Evolutionary conservation across 2,888 invertebrate genomes (phyloP).

Genomic region (Netelia melanura): DNA sequence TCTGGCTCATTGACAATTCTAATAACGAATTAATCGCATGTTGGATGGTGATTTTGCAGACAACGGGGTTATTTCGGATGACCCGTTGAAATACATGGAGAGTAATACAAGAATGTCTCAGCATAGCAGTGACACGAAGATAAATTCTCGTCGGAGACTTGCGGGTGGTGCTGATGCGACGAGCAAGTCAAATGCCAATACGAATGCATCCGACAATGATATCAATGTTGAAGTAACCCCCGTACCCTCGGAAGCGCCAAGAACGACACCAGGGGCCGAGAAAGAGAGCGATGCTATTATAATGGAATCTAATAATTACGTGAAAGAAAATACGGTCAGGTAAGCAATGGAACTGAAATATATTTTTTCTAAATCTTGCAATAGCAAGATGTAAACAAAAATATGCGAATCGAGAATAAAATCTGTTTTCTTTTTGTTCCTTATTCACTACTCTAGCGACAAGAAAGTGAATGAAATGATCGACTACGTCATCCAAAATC

Average conservation of each 20-base stretch:
- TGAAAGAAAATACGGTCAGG: constrained; percentile 46
- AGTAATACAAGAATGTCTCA: constrained; percentile 52
- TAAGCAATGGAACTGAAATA: constrained; percentile 28
- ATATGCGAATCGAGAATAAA: constrained; percentile 1
- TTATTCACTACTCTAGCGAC: constrained; percentile 71
- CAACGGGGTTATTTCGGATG: constrained; percentile 42
- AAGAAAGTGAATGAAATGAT: constrained; percentile 80
- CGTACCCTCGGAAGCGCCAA: constrained; percentile 29
- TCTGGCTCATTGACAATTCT: background rate
- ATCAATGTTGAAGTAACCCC: constrained; percentile 37
- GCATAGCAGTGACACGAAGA: constrained; percentile 30
- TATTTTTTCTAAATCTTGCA: background rate
- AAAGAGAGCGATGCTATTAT: constrained; percentile 46
- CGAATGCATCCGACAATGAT: constrained; percentile 23
- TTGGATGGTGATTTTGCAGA: constrained; percentile 9
- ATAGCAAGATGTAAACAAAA: background rate
- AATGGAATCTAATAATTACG: constrained; percentile 11
- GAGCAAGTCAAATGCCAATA: constrained; percentile 38
- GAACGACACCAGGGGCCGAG: constrained; percentile 32
- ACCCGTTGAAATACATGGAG: constrained; percentile 47
- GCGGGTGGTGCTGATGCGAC: constrained; percentile 66
- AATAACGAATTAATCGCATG: background rate
- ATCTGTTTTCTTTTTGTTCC: too few species aligned
- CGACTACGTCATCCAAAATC: constrained; percentile 78
- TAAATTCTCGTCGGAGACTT: constrained; percentile 57